A percentile compares a stretch with the other conserved stretches of the same genome.
phyloP scores from a whole-genome alignment of 1,140 invertebrate species.

The Vanessa tameamea region DNA sequence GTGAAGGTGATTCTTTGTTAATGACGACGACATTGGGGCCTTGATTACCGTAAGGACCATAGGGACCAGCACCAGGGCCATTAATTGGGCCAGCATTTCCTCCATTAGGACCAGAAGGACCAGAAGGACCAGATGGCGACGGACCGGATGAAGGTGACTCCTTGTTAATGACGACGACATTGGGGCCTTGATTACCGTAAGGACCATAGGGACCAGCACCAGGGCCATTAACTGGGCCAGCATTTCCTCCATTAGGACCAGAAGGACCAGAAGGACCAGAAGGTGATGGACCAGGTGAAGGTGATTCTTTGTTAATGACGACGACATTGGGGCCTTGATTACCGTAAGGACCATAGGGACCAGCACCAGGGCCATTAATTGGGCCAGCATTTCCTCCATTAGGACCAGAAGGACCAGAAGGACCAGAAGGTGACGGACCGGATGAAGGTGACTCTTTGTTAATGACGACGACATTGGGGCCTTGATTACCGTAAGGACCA shows the following conservation, averaged over 20 bases:
- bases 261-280: neutral
- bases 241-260: neutral
- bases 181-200: neutral
- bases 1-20: slow-evolving; percentile 14
- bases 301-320: slow-evolving; percentile 12
- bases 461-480: slow-evolving; percentile 5
- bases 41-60: slow-evolving; percentile 8
- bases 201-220: neutral
- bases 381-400: neutral
- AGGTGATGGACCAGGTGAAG: neutral
- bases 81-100: neutral
- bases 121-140: neutral
- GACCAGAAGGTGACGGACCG: too few relatives aligned
- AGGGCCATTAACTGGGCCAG: neutral
- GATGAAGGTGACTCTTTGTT: slow-evolving; percentile 11
- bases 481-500: neutral
- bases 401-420: neutral
- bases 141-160: neutral
- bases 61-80: neutral
- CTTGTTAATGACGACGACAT: slow-evolving; percentile 10
- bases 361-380: neutral
- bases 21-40: slow-evolving; percentile 3
- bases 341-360: slow-evolving; percentile 1
- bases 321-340: slow-evolving; percentile 5
- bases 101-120: neutral